These are phyloP conservation scores for Ranitomeya variabilis DNA, from an alignment of 2,113 vertebrate species.

Conservation along the genomic window DNA sequence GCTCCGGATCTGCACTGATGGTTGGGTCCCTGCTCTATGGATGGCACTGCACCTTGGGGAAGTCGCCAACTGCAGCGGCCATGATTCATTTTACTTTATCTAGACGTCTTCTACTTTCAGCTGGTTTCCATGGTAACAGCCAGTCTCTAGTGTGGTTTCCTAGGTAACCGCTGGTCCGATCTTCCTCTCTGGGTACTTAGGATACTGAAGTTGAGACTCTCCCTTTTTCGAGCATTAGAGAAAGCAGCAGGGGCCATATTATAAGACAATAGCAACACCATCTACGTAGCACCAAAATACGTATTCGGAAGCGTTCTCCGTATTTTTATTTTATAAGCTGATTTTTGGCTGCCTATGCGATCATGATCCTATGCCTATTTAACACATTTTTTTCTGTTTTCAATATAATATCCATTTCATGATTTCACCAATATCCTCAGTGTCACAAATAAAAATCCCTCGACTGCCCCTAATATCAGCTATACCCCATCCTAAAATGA, in stretches of 20 bases:
- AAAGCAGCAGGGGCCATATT: background rate
- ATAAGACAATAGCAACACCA: background rate
- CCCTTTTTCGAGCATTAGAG: background rate
- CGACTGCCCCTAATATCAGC: too few relatives aligned
- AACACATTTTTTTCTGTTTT: too few relatives aligned
- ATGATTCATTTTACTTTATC: constrained; percentile 27
- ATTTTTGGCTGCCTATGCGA: too few relatives aligned
- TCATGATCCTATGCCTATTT: too few relatives aligned
- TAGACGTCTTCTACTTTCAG: background rate
- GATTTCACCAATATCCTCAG: too few relatives aligned
- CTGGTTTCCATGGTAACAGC: constrained; percentile 49
- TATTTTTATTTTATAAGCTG: too few relatives aligned
- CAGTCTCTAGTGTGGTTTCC: constrained; percentile 50
- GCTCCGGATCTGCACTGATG: background rate
- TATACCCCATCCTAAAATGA: background rate
- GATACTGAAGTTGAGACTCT: background rate
- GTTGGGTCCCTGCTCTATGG: background rate
- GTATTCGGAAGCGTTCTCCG: too few relatives aligned
- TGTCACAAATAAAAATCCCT: background rate
- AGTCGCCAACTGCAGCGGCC: background rate
- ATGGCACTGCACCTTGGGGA: background rate
- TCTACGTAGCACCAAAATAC: too few relatives aligned
- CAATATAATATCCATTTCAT: too few relatives aligned
- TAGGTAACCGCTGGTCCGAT: constrained; percentile 32
- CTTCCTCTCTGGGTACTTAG: constrained; percentile 6